Evolutionary conservation across 2,888 invertebrate genomes (phyloP).

Genomic region (Nematopogon swammerdamellus): DNA sequence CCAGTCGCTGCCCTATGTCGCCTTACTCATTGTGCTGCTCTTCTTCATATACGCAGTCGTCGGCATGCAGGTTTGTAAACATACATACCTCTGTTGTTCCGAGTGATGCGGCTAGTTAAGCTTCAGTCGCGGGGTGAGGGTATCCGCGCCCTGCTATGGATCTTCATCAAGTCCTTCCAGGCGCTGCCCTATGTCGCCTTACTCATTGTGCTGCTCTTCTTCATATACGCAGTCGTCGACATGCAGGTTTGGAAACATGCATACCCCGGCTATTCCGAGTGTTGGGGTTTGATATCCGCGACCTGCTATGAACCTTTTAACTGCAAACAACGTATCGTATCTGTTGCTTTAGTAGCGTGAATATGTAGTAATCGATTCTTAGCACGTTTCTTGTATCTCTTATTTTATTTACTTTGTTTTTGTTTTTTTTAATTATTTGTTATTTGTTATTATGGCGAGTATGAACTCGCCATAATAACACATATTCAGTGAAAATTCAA

Average conservation of each 20-base stretch:
- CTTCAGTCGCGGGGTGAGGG: slow-evolving; percentile 95
- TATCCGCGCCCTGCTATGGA: slow-evolving; percentile 96
- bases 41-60: slow-evolving; percentile 99
- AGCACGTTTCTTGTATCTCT: too few relatives aligned
- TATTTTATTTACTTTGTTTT: too few relatives aligned
- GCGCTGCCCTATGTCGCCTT: slow-evolving; percentile 98
- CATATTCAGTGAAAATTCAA: too few relatives aligned
- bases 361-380: too few relatives aligned
- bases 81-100: slow-evolving; percentile 20
- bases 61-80: slow-evolving; percentile 92
- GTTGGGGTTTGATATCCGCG: too few relatives aligned
- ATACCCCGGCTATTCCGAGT: too few relatives aligned
- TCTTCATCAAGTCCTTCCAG: slow-evolving; percentile 99
- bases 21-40: slow-evolving; percentile 93
- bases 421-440: too few relatives aligned
- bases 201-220: slow-evolving; percentile 96
- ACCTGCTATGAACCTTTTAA: too few relatives aligned
- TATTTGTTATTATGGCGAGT: too few relatives aligned
- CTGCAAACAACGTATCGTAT: too few relatives aligned
- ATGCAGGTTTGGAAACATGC: slow-evolving; percentile 80
- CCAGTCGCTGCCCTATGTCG: slow-evolving; percentile 98
- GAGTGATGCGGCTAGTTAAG: slow-evolving; percentile 98
- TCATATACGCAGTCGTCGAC: slow-evolving; percentile 99
- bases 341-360: too few relatives aligned
- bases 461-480: too few relatives aligned